Base-by-base conservation (phyloP, 1,140 invertebrate genomes). In the Sesamia nonagrioides region DNA sequence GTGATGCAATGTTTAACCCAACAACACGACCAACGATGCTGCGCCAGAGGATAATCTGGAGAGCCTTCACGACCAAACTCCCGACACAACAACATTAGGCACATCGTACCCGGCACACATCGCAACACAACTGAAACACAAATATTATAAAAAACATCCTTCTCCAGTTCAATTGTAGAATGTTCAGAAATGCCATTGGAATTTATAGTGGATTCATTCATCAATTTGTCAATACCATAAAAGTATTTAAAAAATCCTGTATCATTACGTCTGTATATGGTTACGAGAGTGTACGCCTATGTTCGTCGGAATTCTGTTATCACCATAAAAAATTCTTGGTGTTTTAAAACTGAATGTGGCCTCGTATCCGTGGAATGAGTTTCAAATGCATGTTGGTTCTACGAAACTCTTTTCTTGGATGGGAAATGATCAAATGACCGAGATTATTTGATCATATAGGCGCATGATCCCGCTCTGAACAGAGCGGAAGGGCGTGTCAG, bases 301-400 rank as follows among this genome's bases (percentile, higher is more conserved):
- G 21, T 63, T 42, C 7, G 35, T 42, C 35, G 37, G 60, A 63
- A 63, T 63, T 63, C 60, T 42, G 60, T 63, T 63, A 42, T 42
- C 60, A 63, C 60, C 37, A 63, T 63, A 63, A 63, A 63, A 61
- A 40, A 15, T 40, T 18, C 37, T 63, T 42, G 37, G 17, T 42
- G 37, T 63, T 63, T 42, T 18, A 63, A 63, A 63, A 56, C 17
- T 4, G 40, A 63, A 21, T 17, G 35, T 54, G 84, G 83, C 85
- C 83, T 80, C 83, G 84, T 86, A 87, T 83, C 85, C 78, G 37
- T 80, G 86, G 88, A 88, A 92, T 89, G 86, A 84, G 75, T 84
- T 82, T 88, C 88, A 86, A 86, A 84, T 78, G 83, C 81, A 74
- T 88, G 86, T 73, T 63, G 74, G 80, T 87, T 90, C 89, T 81